Evolutionary conservation across 2,888 invertebrate species (phyloP), one percentile per base, ranked within the genome.

Genomic region (Taphrorychus bicolor): DNA sequence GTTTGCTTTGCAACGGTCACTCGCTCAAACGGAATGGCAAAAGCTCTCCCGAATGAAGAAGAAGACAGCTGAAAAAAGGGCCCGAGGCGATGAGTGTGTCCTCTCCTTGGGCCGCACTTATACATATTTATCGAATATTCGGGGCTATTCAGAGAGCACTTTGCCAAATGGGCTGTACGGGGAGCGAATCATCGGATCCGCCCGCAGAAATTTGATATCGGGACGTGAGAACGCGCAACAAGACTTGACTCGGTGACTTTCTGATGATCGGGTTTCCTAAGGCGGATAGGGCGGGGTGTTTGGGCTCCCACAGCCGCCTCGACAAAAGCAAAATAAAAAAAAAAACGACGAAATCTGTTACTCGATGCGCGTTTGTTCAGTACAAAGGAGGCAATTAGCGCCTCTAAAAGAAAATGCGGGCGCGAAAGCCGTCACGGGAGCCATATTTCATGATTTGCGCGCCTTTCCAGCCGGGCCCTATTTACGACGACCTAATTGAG

Each of bases 81-180:
- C 53, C 53, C 41, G 19, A 21, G 53, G 52, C 42, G 45, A 59
- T 51, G 45, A 61, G 41, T 17, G 52, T 53, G 42, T 14, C 53
- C 61, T 59, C 51, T 22, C 22, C 52, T 42, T 11, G 24, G 11
- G 59, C 40, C 59, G 51, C 49, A 59, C 61, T 61, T 61, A 61
- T 61, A 61, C 61, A 61, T 61, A 61, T 61, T 61, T 61, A 61
- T 61, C 45, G 61, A 45, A 41, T 41, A 61, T 61, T 61, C 54
- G n/a, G 24, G 49, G 21, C 52, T 52, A 49, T 41, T 53, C 45
- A 16, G 17, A 21, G 42, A 42, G 45, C 53, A 45, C 59, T 59
- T 52, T 41, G 59, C 49, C 51, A 40, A 59, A 59, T 59, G 59
- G 61, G 16, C 5, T 32, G 14, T 45, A 45, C 45, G 45, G 17